A percentile compares a stretch with the other conserved stretches of the same genome.
Evolutionary conservation across 2,113 vertebrate species (phyloP).

Genomic region (Chloroceryle aenea): DNA sequence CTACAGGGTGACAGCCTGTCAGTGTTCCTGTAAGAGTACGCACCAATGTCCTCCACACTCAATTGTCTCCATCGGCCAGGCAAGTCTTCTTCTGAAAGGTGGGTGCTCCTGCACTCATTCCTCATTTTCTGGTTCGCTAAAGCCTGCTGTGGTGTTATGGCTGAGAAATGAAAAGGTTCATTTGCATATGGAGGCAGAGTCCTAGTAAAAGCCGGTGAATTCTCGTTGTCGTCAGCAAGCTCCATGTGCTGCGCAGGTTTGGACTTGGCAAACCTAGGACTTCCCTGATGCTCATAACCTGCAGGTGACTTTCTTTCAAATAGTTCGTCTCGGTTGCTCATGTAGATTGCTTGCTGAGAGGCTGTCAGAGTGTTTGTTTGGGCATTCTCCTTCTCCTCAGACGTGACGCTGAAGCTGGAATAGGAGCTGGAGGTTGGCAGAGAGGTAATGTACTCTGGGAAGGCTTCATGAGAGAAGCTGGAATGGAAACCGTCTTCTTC

Average conservation of each 20-base stretch:
- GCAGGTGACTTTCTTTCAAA: constrained; percentile 82
- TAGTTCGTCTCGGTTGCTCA: constrained; percentile 85
- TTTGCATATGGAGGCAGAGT: constrained; percentile 85
- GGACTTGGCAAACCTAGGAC: constrained; percentile 81
- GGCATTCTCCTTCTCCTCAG: constrained; percentile 87
- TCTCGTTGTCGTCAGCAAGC: constrained; percentile 77
- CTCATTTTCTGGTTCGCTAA: constrained; percentile 82
- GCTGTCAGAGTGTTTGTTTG: constrained; percentile 87
- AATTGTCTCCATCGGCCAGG: constrained; percentile 87
- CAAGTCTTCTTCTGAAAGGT: constrained; percentile 81
- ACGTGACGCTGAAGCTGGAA: constrained; percentile 91
- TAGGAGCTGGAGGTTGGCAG: constrained; percentile 90
- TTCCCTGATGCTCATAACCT: constrained; percentile 81
- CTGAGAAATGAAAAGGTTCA: constrained; percentile 85
- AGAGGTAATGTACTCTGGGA: constrained; percentile 84
- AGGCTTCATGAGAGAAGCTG: constrained; percentile 84
- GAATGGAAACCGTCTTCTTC: constrained; percentile 87
- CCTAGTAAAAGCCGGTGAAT: constrained; percentile 80
- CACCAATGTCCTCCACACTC: constrained; percentile 90
- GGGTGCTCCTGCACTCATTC: constrained; percentile 82
- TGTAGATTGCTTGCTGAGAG: constrained; percentile 89
- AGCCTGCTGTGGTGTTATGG: constrained; percentile 82
- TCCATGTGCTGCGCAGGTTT: constrained; percentile 84
- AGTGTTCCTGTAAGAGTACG: constrained; percentile 81
- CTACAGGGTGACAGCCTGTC: constrained; percentile 84